phyloP scores from a whole-genome alignment of 2,888 invertebrate species.

The Steromphala cineraria region DNA sequence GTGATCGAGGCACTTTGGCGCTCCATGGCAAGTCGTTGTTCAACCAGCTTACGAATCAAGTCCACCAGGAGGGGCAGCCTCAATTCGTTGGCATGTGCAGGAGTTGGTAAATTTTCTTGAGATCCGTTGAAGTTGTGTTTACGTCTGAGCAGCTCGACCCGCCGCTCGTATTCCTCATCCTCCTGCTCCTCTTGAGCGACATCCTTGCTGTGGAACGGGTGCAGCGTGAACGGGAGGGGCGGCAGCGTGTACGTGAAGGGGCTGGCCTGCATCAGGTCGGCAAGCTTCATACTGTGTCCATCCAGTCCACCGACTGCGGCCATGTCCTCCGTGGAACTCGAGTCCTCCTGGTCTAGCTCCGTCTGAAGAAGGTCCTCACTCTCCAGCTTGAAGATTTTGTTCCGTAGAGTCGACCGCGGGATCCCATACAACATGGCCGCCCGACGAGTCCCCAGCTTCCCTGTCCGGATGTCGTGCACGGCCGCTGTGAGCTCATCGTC shows the following conservation, averaged over 20 bases:
- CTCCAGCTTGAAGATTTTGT: constrained; percentile 84
- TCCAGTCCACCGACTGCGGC: not conserved
- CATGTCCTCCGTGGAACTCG: constrained; percentile 32
- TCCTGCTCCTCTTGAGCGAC: constrained; percentile 37
- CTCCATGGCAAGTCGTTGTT: constrained; percentile 73
- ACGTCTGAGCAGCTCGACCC: constrained; percentile 65
- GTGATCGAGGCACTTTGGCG: constrained; percentile 35
- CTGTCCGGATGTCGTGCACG: constrained; percentile 94
- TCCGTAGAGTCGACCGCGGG: constrained; percentile 95
- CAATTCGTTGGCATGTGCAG: constrained; percentile 58
- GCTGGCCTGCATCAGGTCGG: constrained; percentile 42
- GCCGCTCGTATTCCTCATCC: constrained; percentile 53
- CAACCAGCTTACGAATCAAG: constrained; percentile 72
- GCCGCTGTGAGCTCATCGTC: constrained; percentile 95
- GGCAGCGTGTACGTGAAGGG: constrained; percentile 35
- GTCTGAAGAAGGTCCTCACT: constrained; percentile 36
- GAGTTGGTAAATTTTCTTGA: constrained; percentile 53
- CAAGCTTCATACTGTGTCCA: constrained; percentile 41
- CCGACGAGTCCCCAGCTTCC: constrained; percentile 92
- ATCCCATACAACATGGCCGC: constrained; percentile 97
- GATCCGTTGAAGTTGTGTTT: constrained; percentile 68
- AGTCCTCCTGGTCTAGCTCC: constrained; percentile 31
- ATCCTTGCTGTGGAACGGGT: constrained; percentile 37
- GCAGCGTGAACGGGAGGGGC: constrained; percentile 36
- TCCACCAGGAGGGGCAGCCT: constrained; percentile 72